Percentiles rank a stretch among this genome's conserved stretches.
phyloP scores from a whole-genome alignment of 2,797 vertebrate genomes.

The Lagodon rhomboides region DNA sequence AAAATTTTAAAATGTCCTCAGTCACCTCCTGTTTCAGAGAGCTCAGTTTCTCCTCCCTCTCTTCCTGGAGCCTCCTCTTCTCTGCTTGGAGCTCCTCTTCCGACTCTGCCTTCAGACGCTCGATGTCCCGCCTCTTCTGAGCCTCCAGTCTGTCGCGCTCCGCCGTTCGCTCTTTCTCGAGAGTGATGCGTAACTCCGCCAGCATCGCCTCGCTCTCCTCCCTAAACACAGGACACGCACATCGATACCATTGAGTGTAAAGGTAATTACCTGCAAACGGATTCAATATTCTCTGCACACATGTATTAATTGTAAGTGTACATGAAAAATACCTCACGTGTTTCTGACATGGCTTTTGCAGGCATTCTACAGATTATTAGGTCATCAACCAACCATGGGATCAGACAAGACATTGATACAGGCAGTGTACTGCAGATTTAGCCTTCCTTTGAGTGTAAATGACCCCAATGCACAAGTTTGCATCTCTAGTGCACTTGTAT shows the following conservation, averaged over 20 bases:
- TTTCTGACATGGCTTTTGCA: too few relatives aligned
- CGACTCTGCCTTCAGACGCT: conserved; percentile 80
- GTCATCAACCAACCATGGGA: neutral
- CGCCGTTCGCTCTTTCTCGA: conserved; percentile 72
- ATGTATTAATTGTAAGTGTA: too few relatives aligned
- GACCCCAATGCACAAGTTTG: neutral
- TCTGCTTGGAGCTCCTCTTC: conserved; percentile 81
- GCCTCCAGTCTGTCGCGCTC: conserved; percentile 79
- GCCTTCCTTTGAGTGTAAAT: neutral
- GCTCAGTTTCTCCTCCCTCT: conserved; percentile 79
- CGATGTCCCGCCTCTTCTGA: conserved; percentile 71
- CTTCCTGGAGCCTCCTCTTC: conserved; percentile 70
- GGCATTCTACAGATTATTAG: too few relatives aligned
- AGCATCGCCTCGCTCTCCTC: conserved; percentile 84
- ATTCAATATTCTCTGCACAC: too few relatives aligned
- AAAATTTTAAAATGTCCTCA: neutral
- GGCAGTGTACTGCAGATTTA: neutral
- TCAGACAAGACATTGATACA: neutral
- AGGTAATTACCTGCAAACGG: neutral
- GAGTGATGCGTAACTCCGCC: conserved; percentile 72
- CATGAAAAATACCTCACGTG: too few relatives aligned
- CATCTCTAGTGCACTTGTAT: neutral
- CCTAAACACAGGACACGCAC: conserved; percentile 67
- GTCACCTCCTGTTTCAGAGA: conserved; percentile 83
- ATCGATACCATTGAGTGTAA: neutral